These are phyloP conservation scores for Spatulosminthurus flaviceps DNA, from an alignment of 2,888 invertebrate genomes.

Conservation along the genomic window DNA sequence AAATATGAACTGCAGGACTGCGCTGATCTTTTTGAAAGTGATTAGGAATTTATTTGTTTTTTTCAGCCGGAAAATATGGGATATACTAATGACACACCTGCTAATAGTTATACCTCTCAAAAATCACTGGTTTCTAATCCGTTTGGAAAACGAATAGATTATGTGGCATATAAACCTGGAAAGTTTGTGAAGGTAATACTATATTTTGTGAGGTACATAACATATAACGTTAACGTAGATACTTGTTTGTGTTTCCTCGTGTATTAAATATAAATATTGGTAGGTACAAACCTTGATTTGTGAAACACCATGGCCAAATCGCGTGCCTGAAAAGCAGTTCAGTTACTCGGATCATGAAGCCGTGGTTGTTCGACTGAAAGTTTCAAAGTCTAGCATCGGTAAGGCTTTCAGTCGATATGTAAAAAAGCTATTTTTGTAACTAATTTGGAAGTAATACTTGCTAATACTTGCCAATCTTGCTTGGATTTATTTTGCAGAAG, in stretches of 20 bases:
- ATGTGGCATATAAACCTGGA: conserved; percentile 77
- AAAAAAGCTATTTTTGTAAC: too few species aligned
- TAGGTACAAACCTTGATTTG: conserved; percentile 71
- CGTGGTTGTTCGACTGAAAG: conserved; percentile 71
- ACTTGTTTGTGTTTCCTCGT: background rate
- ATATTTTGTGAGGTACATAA: too few species aligned
- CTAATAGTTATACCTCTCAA: conserved; percentile 82
- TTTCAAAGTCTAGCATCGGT: conserved; percentile 61
- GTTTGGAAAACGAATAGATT: conserved; percentile 90
- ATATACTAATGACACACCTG: conserved; percentile 81
- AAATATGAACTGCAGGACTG: too few species aligned
- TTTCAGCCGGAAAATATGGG: conserved; percentile 65
- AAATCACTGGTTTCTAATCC: conserved; percentile 70
- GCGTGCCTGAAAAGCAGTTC: conserved; percentile 76
- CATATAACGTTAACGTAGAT: too few species aligned
- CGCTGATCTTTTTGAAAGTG: too few species aligned
- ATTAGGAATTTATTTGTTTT: conserved; percentile 2
- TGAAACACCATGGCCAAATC: conserved; percentile 76
- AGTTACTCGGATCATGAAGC: conserved; percentile 94
- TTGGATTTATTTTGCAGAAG: conserved; percentile 15
- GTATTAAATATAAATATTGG: conserved; percentile 37
- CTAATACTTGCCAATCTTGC: background rate
- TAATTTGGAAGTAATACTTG: too few species aligned
- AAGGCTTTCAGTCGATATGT: too few species aligned
- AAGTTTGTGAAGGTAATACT: conserved; percentile 58